Evolutionary conservation across 2,113 vertebrate species (phyloP), one percentile per base, ranked within the genome.

Genomic region (Microtus ochrogaster): DNA sequence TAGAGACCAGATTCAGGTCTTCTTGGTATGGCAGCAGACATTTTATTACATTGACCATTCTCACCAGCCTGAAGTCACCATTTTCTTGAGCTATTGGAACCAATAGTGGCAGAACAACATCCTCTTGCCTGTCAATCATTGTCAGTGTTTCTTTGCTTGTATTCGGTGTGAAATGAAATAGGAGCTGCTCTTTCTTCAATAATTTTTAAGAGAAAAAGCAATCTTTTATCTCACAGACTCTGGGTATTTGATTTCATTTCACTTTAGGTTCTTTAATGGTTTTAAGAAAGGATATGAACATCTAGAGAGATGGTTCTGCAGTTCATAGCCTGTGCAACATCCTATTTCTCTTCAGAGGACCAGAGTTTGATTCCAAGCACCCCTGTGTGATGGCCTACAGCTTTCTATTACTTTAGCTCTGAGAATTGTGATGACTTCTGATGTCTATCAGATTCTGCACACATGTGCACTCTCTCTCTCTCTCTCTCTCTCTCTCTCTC

Each of bases 121-220:
- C 7, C 22, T 33, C 61, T 66, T 66, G 61, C 16, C 26, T 66
- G 39, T 33, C 41, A 63, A 7, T 17, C 68, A 39, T 3, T 16
- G 10, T 65, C 8, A 41, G 14, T 14, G 55, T 12, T 26, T 82
- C n/a, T 8, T 65, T 63, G 9, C n/a, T 97, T 5, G 7, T 30
- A 2, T 19, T 49, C 36, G 44, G 0, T 36, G 19, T 24, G 47
- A 22, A 36, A 16, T 13, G 13, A 36, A 61, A 0, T 28, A 5
- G 24, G 44, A 22, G 26, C 7, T 36, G 17, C 39, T 63, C 1
- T 7, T 33, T 28, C 61, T 39, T 49, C 30, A 30, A 16, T 2
- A 2, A 24, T 89, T 5, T 49, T 2, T 39, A 39, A 58, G 33
- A 91, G 21, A 24, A n/a, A 36, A 39, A 3, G 10, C 30, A 9